These are phyloP conservation scores for Ariolimax columbianus DNA, from an alignment of 2,888 invertebrate genomes.

Conservation along the genomic window DNA sequence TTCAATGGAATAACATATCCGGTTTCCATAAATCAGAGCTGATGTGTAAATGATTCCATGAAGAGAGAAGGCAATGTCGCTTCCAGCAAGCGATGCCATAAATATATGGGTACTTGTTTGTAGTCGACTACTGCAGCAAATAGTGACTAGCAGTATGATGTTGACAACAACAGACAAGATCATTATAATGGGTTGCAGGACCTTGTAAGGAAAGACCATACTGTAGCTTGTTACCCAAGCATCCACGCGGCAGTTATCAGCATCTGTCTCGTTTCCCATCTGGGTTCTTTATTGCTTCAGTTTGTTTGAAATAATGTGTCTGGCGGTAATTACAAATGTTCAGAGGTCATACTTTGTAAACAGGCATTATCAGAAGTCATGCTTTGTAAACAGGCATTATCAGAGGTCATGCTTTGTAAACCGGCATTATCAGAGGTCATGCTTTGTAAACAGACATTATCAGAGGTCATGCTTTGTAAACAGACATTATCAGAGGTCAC, in stretches of 20 bases:
- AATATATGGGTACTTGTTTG: conserved; percentile 18
- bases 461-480: no score
- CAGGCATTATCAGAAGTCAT: no score
- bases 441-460: no score
- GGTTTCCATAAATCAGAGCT: background rate
- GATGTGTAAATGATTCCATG: background rate
- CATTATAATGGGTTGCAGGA: background rate
- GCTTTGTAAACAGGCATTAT: no score
- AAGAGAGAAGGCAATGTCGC: background rate
- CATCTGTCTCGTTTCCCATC: background rate
- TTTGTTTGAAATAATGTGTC: no score
- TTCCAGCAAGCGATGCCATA: background rate
- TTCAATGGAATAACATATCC: no score
- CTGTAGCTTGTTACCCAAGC: background rate
- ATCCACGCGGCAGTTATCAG: background rate
- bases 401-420: no score
- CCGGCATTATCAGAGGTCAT: no score
- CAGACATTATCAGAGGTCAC: no score
- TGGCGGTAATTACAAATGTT: no score
- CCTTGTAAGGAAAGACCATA: background rate
- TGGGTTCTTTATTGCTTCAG: no score
- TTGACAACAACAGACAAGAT: background rate
- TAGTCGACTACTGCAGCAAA: conserved; percentile 1
- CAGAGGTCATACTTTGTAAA: no score
- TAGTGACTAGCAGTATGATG: background rate